Base-by-base conservation (phyloP, 2,888 invertebrate species). In the Tetranychus piercei region DNA sequence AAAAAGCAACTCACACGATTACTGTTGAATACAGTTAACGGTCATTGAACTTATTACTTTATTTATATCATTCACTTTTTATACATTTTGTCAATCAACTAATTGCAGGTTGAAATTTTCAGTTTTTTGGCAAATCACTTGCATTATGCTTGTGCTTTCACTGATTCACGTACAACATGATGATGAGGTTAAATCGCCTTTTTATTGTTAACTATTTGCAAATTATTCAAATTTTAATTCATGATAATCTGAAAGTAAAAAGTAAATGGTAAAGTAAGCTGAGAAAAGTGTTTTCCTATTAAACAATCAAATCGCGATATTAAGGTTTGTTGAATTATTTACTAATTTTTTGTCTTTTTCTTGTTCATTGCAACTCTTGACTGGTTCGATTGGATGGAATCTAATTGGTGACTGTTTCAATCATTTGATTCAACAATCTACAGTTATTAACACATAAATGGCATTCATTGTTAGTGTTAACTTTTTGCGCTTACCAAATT, bases 391-490 rank as follows among this genome's bases (percentile, higher is more conserved):
- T 23, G 11, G 22, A 69, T 69, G 69, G 55, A 55, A 55, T 5
- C 15, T 9, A 55, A 55, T 55, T 55, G 34, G 34, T 34, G 34
- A 34, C 34, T 34, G 34, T 34, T 34, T 34, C 34, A 55, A 55
- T 55, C 15, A 15, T 55, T 55, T 55, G 5, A 9, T 55, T 55
- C 3, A 55, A 69, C 20, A 1, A 11, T 71, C 8, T n/a, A 45
- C 71, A 92, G 85, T 86, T 97, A 80, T 86, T 97, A 81, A 96
- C 95, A 81, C 93, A 94, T 85, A 94, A 95, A 84, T 97, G 97
- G 97, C 95, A 95, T 83, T 94, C 94, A 86, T 88, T 94, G 80
- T 87, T 94, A 81, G 93, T 94, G 80, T 86, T 94, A 80, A 94
- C 93, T 78, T 94, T 94, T 77, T 92, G 92, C 76, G 93, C 94